phyloP scores from a whole-genome alignment of 1,140 invertebrate genomes.

The Sesamia nonagrioides region DNA sequence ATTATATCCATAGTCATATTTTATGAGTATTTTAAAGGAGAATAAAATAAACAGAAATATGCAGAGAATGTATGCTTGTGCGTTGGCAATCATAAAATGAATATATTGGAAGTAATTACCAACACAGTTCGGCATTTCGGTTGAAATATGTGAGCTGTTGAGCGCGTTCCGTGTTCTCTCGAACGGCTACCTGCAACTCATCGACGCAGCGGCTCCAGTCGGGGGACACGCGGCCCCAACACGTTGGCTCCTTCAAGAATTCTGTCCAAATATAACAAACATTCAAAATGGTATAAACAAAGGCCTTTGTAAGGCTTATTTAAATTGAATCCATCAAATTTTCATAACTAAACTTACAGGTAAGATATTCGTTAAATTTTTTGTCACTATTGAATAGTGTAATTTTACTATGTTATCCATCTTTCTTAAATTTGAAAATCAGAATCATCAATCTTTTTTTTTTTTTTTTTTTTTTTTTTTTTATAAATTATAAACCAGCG shows the following conservation, averaged over 20 bases:
- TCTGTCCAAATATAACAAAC: conserved; percentile 59
- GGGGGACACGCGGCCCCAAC: conserved; percentile 74
- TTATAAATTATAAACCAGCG: too few relatives aligned
- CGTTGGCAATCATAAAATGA: background rate
- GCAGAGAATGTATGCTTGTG: too few relatives aligned
- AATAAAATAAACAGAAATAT: background rate
- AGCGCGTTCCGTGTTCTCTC: conserved; percentile 73
- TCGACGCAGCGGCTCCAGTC: conserved; percentile 78
- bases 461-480: too few relatives aligned
- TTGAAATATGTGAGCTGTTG: conserved; percentile 77
- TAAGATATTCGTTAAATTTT: too few relatives aligned
- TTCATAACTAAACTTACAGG: too few relatives aligned
- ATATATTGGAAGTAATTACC: conserved; percentile 61
- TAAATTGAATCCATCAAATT: too few relatives aligned
- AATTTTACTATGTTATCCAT: too few relatives aligned
- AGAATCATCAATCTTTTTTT: too few relatives aligned
- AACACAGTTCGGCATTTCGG: conserved; percentile 76
- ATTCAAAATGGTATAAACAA: background rate
- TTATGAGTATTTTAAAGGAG: background rate
- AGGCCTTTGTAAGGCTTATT: background rate
- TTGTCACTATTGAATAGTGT: too few relatives aligned
- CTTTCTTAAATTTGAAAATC: too few relatives aligned
- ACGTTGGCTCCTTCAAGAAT: conserved; percentile 75
- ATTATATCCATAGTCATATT: background rate
- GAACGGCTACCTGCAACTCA: conserved; percentile 71